phyloP scores from a whole-genome alignment of 2,797 vertebrate species.

The Acipenser oxyrinchus region DNA sequence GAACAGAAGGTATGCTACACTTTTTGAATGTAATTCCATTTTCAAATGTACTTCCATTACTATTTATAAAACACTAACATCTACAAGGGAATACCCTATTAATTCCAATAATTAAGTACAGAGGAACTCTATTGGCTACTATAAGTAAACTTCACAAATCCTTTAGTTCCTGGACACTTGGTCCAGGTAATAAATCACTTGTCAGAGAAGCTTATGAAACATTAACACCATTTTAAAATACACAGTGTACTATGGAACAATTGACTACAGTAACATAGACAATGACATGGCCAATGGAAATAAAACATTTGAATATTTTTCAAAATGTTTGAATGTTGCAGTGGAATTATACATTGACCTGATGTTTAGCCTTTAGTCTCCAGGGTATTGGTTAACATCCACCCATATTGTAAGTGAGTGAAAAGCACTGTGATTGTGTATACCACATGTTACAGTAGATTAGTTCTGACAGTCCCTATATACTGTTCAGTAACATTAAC shows the following conservation, averaged over 20 bases:
- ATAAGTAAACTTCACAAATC: constrained; percentile 61
- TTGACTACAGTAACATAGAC: background rate
- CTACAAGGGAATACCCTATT: constrained; percentile 40
- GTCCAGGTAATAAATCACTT: constrained; percentile 57
- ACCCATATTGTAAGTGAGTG: background rate
- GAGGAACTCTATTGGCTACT: constrained; percentile 56
- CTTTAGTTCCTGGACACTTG: constrained; percentile 68
- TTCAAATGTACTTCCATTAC: background rate
- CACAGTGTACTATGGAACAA: background rate
- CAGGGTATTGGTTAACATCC: background rate
- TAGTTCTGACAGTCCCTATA: background rate
- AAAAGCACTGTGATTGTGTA: background rate
- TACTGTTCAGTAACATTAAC: no score
- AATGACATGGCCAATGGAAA: background rate
- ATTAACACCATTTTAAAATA: constrained; percentile 38
- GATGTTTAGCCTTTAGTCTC: background rate
- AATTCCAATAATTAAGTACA: constrained; percentile 59
- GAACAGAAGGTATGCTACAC: no score
- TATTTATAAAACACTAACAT: background rate
- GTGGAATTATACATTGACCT: background rate
- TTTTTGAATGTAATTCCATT: background rate
- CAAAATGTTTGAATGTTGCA: background rate
- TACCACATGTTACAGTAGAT: background rate
- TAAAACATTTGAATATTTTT: constrained; percentile 3
- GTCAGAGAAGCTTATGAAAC: constrained; percentile 54